Base-by-base conservation (phyloP, 1,140 invertebrate species). In the Drosophila kohkoa region DNA sequence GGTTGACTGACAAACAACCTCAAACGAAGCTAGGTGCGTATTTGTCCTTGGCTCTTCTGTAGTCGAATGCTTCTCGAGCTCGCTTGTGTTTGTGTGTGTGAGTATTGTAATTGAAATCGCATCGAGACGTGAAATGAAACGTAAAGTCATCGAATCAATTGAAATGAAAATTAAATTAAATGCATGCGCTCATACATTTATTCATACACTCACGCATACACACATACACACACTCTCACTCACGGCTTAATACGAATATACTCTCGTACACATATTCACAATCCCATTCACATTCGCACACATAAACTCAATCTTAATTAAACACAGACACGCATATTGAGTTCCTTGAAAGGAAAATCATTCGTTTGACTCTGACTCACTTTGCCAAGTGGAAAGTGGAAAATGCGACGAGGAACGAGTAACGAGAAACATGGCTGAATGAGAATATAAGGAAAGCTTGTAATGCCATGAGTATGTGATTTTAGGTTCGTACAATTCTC, bases 151-250 rank as follows among this genome's bases (percentile, higher is more conserved):
- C 78, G 85, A 89, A 89, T 89, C 85, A 89, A 89, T 89, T 85
- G 81, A 89, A 89, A 89, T 89, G 85, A 89, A 89, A 89, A 89
- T 89, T 89, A 89, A 89, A 89, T 89, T 89, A 89, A 89, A 89
- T 89, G 85, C 86, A 81, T 79, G 63, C 85, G 65, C 78, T 81
- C 81, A 88, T 88, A 88, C 85, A 88, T 87, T 82, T 83, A 88
- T 87, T 87, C 83, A 87, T 87, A 83, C 87, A 41, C 67, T 16
- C 59, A 35, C 69, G 2, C 35, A 38, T 54, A 66, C 28, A 55
- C 6, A 73, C 59, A n/a, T n/a, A 70, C 38, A 43, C 57, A 48
- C 25, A 46, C 41, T 58, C 32, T 64, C 62, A 66, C 32, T 64
- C 62, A 52, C 11, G 51, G 32, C 46, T 51, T 30, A 30, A 70